phyloP scores from a whole-genome alignment of 35 echinoderm and acorn worm species.

The Patiria miniata region DNA sequence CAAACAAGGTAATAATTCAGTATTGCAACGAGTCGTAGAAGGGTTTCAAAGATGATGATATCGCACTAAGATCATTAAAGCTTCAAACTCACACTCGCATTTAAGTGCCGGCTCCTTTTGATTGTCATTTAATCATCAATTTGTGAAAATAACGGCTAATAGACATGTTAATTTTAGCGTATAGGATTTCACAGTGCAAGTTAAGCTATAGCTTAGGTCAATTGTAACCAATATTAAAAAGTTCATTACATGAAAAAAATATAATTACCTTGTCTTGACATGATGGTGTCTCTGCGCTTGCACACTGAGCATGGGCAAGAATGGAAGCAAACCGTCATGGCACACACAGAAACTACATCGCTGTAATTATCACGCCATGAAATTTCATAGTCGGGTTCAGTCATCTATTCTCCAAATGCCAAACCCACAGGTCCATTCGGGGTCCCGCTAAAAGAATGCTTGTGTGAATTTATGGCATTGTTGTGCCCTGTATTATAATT shows the following conservation, averaged over 20 bases:
- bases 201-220: too few species aligned
- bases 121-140: too few species aligned
- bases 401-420: neutral
- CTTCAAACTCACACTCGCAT: too few species aligned
- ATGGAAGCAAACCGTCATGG: neutral
- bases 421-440: too few species aligned
- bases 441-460: neutral
- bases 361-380: neutral
- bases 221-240: neutral
- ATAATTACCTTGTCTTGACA: neutral
- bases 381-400: neutral
- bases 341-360: constrained; percentile 1
- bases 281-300: neutral
- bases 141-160: too few species aligned
- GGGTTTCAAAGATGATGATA: too few species aligned
- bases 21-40: too few species aligned
- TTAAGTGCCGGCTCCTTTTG: too few species aligned
- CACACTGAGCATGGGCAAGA: constrained; percentile 1
- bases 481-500: neutral
- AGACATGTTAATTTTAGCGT: too few species aligned
- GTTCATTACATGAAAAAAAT: neutral
- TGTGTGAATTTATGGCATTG: constrained; percentile 13
- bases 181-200: too few species aligned
- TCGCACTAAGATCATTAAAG: too few species aligned
- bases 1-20: too few species aligned